Evolutionary conservation across 2,888 invertebrate genomes (phyloP), one percentile per base, ranked within the genome.

Genomic region (Ellobium chinense): DNA sequence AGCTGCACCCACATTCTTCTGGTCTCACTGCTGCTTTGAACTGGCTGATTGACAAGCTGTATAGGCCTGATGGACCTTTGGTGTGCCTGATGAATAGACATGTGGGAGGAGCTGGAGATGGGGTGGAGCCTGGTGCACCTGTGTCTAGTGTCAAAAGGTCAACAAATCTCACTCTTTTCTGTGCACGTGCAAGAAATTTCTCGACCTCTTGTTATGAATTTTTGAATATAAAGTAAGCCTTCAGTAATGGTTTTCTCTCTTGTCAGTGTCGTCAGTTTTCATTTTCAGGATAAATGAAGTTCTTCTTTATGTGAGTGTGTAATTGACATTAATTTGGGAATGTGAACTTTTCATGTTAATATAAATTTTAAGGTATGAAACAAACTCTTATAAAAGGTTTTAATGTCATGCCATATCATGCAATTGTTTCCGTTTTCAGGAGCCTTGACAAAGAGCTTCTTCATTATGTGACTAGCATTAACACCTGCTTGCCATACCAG

Each of bases 61-160:
- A 91, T 77, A 86, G 88, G 80, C 86, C 88, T 75, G 86, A 89
- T 78, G 91, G 91, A n/a, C 90, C 92, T 58, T 84, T 92, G 82
- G 86, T 90, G 83, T 84, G 86, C 62, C 82, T 92, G 63, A 85
- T 92, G 62, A 88, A 87, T 78, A 83, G 87, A 73, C 82, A 88
- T 7, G 82, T 65, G 24, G 75, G 46, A 54, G 54, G 54, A 24
- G 63, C 54, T 31, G 75, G 36, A 46, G 65, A 65, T 39, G 63
- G 27, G 29, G 14, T 21, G 21, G 73, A 63, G 39, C 31, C 24
- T 31, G 54, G 46, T 63, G 65, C 39, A 24, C 46, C 65, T 5
- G 24, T 24, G 7, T 18, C 37, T 31, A 54, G 29, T 37, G 14
- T 37, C 34, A 78, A 39, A 27, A 68, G 60, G 46, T 46, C 24